phyloP scores from a whole-genome alignment of 2,888 invertebrate species.

The Gymnocheta viridis region DNA sequence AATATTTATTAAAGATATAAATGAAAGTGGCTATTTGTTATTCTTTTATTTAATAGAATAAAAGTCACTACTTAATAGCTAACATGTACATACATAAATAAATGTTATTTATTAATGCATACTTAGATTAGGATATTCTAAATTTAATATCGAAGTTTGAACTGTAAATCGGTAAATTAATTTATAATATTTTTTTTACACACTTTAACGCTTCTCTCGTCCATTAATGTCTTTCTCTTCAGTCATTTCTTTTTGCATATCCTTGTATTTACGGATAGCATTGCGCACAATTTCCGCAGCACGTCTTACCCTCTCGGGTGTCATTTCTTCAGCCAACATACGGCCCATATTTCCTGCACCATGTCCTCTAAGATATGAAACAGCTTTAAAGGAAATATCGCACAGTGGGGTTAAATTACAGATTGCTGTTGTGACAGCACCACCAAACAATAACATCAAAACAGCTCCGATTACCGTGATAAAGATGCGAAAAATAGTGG shows the following conservation, averaged over 20 bases:
- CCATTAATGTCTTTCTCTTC: slow-evolving; percentile 13
- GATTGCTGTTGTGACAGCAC: slow-evolving; percentile 83
- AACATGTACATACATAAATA: not conserved
- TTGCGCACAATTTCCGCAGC: slow-evolving; percentile 83
- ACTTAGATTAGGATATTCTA: not conserved
- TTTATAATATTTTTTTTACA: not conserved
- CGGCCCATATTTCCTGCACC: slow-evolving; percentile 76
- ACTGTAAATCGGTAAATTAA: slow-evolving; percentile 10
- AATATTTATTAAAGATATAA: too few relatives aligned
- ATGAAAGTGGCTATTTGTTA: not conserved
- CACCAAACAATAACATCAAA: slow-evolving; percentile 83
- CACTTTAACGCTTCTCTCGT: not conserved
- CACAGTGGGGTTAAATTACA: slow-evolving; percentile 85
- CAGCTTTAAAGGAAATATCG: slow-evolving; percentile 81
- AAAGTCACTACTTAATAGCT: not conserved
- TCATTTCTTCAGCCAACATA: slow-evolving; percentile 81
- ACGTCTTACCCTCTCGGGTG: slow-evolving; percentile 83
- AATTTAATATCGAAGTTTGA: slow-evolving; percentile 52
- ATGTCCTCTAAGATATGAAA: slow-evolving; percentile 76
- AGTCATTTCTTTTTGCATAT: slow-evolving; percentile 76
- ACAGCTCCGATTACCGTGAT: slow-evolving; percentile 82
- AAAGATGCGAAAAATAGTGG: slow-evolving; percentile 81
- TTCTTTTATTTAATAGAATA: slow-evolving; percentile 28
- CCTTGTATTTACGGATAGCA: slow-evolving; percentile 84
- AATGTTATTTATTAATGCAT: not conserved